Percentiles rank a stretch among this genome's conserved stretches.
Evolutionary conservation across 1,140 invertebrate species (phyloP).

Genomic region (Anastatus disparis): DNA sequence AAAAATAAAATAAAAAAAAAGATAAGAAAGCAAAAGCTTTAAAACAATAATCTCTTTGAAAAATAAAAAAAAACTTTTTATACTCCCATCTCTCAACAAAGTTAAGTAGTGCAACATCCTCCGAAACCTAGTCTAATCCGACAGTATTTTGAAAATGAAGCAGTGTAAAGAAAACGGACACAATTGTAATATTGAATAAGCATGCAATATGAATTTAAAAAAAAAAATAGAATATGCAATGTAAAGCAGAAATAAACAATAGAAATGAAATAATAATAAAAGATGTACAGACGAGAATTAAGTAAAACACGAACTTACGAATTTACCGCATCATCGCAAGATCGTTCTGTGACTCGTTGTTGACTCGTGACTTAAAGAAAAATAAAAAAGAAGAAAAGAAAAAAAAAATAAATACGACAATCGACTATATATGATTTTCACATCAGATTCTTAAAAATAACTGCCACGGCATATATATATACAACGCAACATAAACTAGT

Average conservation of each 20-base stretch:
- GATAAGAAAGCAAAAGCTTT: neutral
- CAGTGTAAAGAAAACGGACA: constrained; percentile 31
- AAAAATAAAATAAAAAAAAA: no score
- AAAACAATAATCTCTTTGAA: constrained; percentile 11
- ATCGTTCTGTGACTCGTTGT: constrained; percentile 44
- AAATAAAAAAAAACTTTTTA: constrained; percentile 7
- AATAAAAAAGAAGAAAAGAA: no score
- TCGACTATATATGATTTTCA: constrained; percentile 41
- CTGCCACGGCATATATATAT: constrained; percentile 37
- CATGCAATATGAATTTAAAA: constrained; percentile 36
- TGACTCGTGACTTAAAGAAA: constrained; percentile 42
- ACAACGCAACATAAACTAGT: constrained; percentile 14
- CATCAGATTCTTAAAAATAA: constrained; percentile 36
- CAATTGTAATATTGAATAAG: constrained; percentile 38
- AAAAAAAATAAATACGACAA: no score
- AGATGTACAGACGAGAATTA: constrained; percentile 23
- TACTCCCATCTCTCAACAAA: constrained; percentile 17
- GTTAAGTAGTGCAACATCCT: constrained; percentile 31
- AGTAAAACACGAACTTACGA: constrained; percentile 20
- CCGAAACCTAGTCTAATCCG: constrained; percentile 44
- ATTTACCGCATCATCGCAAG: constrained; percentile 34
- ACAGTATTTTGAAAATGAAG: constrained; percentile 38
- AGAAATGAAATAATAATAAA: constrained; percentile 20
- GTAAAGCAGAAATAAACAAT: constrained; percentile 32
- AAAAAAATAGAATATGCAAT: neutral